Evolutionary conservation across 2,888 invertebrate genomes (phyloP), one percentile per base, ranked within the genome.

Genomic region (Griposia aprilina): DNA sequence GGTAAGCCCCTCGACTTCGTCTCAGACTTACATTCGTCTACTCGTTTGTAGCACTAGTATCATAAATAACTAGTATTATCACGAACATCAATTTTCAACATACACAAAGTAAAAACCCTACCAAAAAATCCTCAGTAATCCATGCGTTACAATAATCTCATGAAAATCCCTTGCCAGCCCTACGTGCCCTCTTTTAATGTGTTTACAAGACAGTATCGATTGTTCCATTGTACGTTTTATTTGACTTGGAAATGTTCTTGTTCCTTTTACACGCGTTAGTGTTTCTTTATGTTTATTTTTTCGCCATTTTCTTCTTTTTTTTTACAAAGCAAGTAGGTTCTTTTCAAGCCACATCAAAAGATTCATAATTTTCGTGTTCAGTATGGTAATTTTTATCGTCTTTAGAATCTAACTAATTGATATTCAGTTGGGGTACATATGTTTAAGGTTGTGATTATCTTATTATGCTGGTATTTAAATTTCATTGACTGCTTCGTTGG

Each of bases 181-280:
- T 89, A 84, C 55, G 60, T 84, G 85, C 93, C 84, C 95, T 94
- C 95, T 93, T 94, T 94, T 96, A 96, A 97, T 96, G 96, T 97
- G 96, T 96, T 97, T 96, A 97, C 96, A 96, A 95, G 94, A 93
- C 93, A 95, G 95, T 96, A 96, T 96, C 96, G 96, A 97, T 96
- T 96, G 96, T 96, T 94, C 93, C 92, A 94, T 95, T 95, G 95
- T 95, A 94, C 86, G 76, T 95, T 95, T 95, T 96, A 96, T 97
- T 96, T 96, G 95, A 96, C 95, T 97, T 96, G 96, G 92, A 96
- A 96, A 96, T 96, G 94, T 92, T 90, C 90, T 91, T 89, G 92
- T 91, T 92, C 93, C 93, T 93, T 92, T 91, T 91, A 90, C 92
- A 90, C 87, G 90, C 90, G 89, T 90, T 91, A 88, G 88, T 89